Base-by-base conservation (phyloP, 1,140 invertebrate species). In the Panulirus ornatus region DNA sequence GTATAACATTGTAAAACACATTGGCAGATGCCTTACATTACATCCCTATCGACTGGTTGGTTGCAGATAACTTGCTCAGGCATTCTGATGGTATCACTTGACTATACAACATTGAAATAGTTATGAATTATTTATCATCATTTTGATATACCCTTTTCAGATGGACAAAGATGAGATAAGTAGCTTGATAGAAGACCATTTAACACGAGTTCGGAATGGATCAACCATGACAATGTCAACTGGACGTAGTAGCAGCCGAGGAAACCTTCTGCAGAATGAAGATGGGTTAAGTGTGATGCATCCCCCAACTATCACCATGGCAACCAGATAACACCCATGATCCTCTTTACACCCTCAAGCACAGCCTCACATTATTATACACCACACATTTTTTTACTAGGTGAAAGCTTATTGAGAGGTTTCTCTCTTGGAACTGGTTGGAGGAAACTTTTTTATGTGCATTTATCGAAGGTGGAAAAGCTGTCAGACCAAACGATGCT, bases 161-260 rank as follows among this genome's bases (percentile, higher is more conserved):
- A 84, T 92, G 76, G 90, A 92, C 85, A 84, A 88, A 63, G 81
- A 82, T 66, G 90, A 92, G 42, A 88, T 92, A 76, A 88, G 84
- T 51, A 92, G 87, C 44, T 87, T 92, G 84, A 92, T 92, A 88
- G 84, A 92, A 76, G 91, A 91, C 44, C 91, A 91, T 38, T 70
- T 92, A 73, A 85, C 86, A 36, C 91, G 84, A 44, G 86, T 89
- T 6, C 91, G 91, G 30, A 89, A 79, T 40, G 88, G 84, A 34
- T 75, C 38, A 9, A 36, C 76, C 42, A 42, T 76, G 51, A 36
- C 81, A 27, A 89, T 84, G 40, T 44, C 73, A 16, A 63, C 79
- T 0, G 85, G 82, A 1, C 78, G 44, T 16, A 89, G n/a, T 89
- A 81, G 88, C 1, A 71, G 66, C 42, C 70, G 58, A 30, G 79